These are phyloP conservation scores for Tragelaphus eurycerus DNA, from an alignment of 2,797 vertebrate genomes.

Conservation along the genomic window DNA sequence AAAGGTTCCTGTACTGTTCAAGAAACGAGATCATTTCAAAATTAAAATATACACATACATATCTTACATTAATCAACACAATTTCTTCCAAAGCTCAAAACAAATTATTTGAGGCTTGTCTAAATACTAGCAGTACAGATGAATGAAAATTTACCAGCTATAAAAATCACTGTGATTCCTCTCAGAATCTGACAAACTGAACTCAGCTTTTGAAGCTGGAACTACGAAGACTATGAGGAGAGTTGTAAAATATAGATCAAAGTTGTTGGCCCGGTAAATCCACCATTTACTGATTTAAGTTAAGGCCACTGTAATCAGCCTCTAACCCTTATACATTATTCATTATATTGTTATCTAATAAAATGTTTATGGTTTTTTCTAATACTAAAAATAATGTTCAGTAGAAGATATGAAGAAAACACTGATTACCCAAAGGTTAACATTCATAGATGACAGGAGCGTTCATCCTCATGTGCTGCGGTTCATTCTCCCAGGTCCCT, in stretches of 20 bases:
- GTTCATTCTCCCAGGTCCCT: neutral
- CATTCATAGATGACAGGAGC: neutral
- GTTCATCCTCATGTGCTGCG: neutral
- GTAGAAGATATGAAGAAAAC: neutral
- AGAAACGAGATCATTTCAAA: neutral
- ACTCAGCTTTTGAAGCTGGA: constrained; percentile 1
- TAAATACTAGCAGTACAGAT: neutral
- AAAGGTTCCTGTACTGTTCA: neutral
- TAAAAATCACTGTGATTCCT: neutral
- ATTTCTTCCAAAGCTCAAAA: neutral
- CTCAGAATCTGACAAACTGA: neutral
- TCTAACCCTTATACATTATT: neutral
- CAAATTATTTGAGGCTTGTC: neutral
- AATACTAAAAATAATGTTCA: neutral
- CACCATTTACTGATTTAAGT: neutral
- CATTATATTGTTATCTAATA: neutral
- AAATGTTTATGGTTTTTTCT: neutral
- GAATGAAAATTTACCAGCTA: neutral
- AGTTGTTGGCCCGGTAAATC: neutral
- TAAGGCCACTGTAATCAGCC: neutral
- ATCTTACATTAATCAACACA: constrained; percentile 22
- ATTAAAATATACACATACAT: neutral
- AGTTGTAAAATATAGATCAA: neutral
- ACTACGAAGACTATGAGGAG: neutral
- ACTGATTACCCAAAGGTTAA: neutral